phyloP scores from a whole-genome alignment of 23 tunicate species.

The Clavelina lepadiformis region DNA sequence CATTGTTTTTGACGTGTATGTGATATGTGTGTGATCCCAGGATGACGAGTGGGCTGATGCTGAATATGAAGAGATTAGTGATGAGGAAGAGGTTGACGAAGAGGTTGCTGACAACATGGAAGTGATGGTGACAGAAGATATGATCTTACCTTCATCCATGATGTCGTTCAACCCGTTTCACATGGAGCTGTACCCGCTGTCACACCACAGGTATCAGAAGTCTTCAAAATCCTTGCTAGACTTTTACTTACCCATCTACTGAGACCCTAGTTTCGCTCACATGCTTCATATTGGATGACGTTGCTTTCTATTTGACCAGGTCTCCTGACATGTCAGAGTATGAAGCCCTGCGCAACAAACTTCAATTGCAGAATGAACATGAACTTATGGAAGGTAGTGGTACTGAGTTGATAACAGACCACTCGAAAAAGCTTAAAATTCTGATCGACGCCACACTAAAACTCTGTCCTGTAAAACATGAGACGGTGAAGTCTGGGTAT shows the following conservation, averaged over 20 bases:
- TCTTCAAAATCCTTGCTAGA: too few species aligned
- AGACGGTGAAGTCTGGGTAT: too few species aligned
- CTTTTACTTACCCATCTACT: too few species aligned
- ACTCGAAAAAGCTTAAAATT: conserved; percentile 17
- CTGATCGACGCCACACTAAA: conserved; percentile 24
- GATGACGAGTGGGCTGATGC: conserved; percentile 67
- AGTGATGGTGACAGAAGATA: conserved; percentile 65
- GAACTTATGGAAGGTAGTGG: conserved; percentile 8
- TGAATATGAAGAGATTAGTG: conserved; percentile 70
- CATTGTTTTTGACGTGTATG: too few species aligned
- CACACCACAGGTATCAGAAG: conserved; percentile 27
- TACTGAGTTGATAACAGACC: background rate
- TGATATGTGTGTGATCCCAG: background rate
- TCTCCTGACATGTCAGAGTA: conserved; percentile 55
- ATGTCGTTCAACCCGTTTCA: conserved; percentile 73
- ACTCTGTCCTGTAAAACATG: conserved; percentile 21
- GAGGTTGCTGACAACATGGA: conserved; percentile 52
- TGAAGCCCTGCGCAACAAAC: conserved; percentile 36
- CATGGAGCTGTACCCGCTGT: conserved; percentile 51
- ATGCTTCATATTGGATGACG: too few species aligned
- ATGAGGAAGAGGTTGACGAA: conserved; percentile 39
- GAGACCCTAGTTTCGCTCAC: too few species aligned
- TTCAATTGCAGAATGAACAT: conserved; percentile 17
- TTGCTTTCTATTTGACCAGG: conserved; percentile 14
- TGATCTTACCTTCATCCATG: conserved; percentile 49